Evolutionary conservation across 2,113 vertebrate genomes (phyloP), one percentile per base, ranked within the genome.

Genomic region (Pedionomus torquatus): DNA sequence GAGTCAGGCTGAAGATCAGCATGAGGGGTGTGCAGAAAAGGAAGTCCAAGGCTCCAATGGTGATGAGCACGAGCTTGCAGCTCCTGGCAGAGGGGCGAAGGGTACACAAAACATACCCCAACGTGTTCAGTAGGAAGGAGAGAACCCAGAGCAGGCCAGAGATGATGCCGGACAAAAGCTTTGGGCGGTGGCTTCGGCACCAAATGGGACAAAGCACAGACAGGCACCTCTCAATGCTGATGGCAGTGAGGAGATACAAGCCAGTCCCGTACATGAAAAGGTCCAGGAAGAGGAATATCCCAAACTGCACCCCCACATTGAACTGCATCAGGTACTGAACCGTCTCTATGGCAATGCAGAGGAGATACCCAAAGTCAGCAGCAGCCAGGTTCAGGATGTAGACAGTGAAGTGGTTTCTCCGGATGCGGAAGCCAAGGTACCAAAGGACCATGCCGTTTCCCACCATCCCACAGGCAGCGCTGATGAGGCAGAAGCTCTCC

Each of bases 311-410:
- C 2, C 96, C 96, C 3, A 97, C 96, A 0, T 97, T 97, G 94
- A 97, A 96, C 89, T 96, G 93, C 96, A 96, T 97, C 74, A 97
- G 87, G 82, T 96, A 97, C 93, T 97, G 94, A 12, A 97, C 41
- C 0, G 95, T 96, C 91, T 97, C 96, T 16, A 97, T 44, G 5
- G 98, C 96, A 13, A 98, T 97, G 96, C 97, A 98, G 57, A 96
- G 92, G 61, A 98, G 98, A 37, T 97, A 98, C 3, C 87, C 87
- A 0, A 95, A 92, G 66, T 98, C 98, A 0, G 98, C 98, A 3
- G 95, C 79, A 0, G 98, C 98, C 97, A 98, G 90, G 95, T 98
- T 98, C 51, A 98, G 93, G 93, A 98, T 97, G 91, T 98, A 98
- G 84, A 97, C 33, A 0, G 96, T 98, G 96, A 98, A 98, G 66